Percentiles rank a stretch among this genome's conserved stretches.
These are phyloP conservation scores for Entomobrya multifasciata DNA, from an alignment of 2,888 invertebrate genomes.

Conservation along the genomic window DNA sequence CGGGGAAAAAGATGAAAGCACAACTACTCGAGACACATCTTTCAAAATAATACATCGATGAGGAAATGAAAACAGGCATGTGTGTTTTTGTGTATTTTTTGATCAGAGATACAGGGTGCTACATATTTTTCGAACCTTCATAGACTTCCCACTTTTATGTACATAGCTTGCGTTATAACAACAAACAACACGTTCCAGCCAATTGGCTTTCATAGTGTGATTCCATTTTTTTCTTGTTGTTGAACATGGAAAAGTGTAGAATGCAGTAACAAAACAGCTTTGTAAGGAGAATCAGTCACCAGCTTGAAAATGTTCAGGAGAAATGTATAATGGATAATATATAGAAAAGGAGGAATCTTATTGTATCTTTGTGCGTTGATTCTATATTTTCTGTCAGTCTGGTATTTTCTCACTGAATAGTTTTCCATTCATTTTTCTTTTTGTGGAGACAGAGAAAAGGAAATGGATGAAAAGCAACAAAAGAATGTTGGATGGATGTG, in stretches of 20 bases:
- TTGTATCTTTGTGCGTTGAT: too few relatives aligned
- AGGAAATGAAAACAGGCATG: neutral
- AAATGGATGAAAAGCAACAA: constrained; percentile 18
- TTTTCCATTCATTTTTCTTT: too few relatives aligned
- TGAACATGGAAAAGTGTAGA: neutral
- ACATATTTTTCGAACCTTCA: neutral
- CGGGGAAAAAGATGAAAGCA: neutral
- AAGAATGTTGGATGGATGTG: too few relatives aligned
- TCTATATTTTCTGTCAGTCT: too few relatives aligned
- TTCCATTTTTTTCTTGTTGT: constrained; percentile 25
- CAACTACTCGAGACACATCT: too few relatives aligned
- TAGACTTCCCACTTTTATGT: too few relatives aligned
- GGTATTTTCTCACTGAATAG: neutral
- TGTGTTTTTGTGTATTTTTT: neutral
- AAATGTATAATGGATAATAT: too few relatives aligned
- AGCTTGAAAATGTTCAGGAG: too few relatives aligned
- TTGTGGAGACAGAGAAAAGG: too few relatives aligned
- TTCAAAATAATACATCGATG: too few relatives aligned
- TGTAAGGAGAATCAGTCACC: neutral
- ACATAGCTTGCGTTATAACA: constrained; percentile 2
- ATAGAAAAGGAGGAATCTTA: neutral
- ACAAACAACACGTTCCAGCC: constrained; percentile 44
- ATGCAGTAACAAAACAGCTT: too few relatives aligned
- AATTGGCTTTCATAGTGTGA: constrained; percentile 34
- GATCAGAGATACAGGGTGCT: neutral